Evolutionary conservation across 1,140 invertebrate species (phyloP), one percentile per base, ranked within the genome.

Genomic region (Asbolus verrucosus): DNA sequence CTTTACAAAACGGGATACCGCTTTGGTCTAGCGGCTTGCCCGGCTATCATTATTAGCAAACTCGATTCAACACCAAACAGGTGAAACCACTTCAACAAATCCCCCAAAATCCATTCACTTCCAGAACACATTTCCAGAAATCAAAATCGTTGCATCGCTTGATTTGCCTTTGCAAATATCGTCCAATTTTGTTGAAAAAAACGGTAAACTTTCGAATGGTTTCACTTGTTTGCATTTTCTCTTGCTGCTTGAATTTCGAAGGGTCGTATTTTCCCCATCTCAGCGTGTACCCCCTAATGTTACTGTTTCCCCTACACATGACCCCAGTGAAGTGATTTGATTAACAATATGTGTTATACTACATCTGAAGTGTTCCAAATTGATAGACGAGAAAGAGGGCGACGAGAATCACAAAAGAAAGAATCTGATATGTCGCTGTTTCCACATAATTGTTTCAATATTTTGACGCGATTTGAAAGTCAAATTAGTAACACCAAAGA

Each of bases 331-430:
- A 73, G 70, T 71, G 73, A 74, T 74, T 73, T 74, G 71, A 73
- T 74, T 74, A 72, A 74, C 71, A 74, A 73, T 74, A 72, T 72
- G 73, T 74, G 73, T 70, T 61, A 65, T 68, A 75, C 38, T 59
- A 50, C 24, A 73, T 70, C 70, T 72, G 70, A 73, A 72, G 73
- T 74, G 67, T 70, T 65, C 71, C 18, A 71, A 65, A 73, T 75
- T 73, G 72, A 75, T 72, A 36, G 33, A 11, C 5, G 33, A 27
- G 24, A 27, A 54, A 9, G 11, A 27, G 46, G 46, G 24, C 24
- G 24, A 27, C 24, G 24, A 27, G 24, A 8, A 27, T 27, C 24
- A 8, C 3, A n/a, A n/a, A n/a, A n/a, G n/a, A n/a, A n/a, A n/a
- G n/a, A n/a, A n/a, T n/a, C n/a, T n/a, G 9, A n/a, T 36, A 15